Conservation (phyloP, 2,888 invertebrate species). For the Microctonus brassicae region DNA sequence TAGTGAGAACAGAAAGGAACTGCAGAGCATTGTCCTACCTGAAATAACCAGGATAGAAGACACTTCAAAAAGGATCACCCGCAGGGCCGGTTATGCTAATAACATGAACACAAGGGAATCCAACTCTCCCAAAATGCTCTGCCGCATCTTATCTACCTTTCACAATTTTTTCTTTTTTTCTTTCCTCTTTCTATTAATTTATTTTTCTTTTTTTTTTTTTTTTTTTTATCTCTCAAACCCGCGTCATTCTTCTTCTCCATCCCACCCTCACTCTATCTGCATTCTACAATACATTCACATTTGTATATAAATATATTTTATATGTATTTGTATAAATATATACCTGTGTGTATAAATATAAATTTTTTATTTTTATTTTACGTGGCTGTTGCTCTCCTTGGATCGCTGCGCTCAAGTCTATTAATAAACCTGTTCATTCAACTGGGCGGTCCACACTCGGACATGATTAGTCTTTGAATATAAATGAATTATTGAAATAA, state of each 20-base stretch:
- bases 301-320: neutral
- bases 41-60: neutral
- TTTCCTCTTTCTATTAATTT: neutral
- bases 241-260: slow-evolving; percentile 17
- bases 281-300: slow-evolving; percentile 35
- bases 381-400: neutral
- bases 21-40: slow-evolving; percentile 10
- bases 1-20: neutral
- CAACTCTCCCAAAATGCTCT: slow-evolving; percentile 41
- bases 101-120: slow-evolving; percentile 40
- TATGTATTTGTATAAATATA: too few species aligned
- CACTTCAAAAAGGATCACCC: slow-evolving; percentile 45
- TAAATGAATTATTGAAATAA: neutral
- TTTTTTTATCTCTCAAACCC: slow-evolving; percentile 3
- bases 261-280: slow-evolving; percentile 24
- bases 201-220: slow-evolving; percentile 12
- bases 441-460: neutral
- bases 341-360: slow-evolving; percentile 4
- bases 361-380: neutral
- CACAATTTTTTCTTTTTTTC: slow-evolving; percentile 28
- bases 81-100: slow-evolving; percentile 54
- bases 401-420: slow-evolving; percentile 8
- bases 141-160: slow-evolving; percentile 39
- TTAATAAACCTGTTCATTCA: slow-evolving; percentile 25
- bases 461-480: slow-evolving; percentile 8